Conservation (phyloP, 2,888 invertebrate genomes). For the Eilema depressum region DNA sequence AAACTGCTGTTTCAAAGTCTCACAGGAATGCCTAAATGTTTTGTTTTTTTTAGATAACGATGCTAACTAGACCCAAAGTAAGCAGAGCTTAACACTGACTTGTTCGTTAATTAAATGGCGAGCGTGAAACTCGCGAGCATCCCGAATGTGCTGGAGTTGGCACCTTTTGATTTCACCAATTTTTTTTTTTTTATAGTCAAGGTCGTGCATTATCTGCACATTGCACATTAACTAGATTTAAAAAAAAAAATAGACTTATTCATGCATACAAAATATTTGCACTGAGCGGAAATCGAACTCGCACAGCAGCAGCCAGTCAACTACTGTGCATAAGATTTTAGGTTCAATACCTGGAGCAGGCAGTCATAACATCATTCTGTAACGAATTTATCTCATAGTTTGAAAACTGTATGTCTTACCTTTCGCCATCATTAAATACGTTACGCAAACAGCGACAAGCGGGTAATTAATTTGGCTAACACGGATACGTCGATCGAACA, state of each 20-base stretch:
- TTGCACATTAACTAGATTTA: too few species aligned
- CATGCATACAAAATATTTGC: not conserved
- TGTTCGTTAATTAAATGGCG: not conserved
- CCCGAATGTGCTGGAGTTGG: too few species aligned
- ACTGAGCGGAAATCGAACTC: not conserved
- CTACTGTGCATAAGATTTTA: not conserved
- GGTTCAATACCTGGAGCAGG: too few species aligned
- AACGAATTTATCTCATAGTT: not conserved
- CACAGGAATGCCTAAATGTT: not conserved
- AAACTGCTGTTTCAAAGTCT: not conserved
- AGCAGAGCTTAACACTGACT: too few species aligned
- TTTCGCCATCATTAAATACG: not conserved
- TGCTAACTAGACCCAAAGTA: not conserved
- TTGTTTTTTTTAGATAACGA: not conserved
- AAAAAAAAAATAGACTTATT: not conserved
- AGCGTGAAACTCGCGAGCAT: not conserved
- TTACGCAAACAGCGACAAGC: not conserved
- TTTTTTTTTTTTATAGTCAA: not conserved
- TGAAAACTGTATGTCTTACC: not conserved
- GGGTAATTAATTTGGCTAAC: not conserved
- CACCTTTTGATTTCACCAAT: not conserved
- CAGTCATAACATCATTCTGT: not conserved
- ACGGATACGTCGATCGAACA: not conserved
- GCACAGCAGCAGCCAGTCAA: not conserved
- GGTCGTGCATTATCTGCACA: not conserved